These are phyloP conservation scores for Amphiprion clarkii DNA, from an alignment of 2,797 vertebrate genomes.

Conservation along the genomic window DNA sequence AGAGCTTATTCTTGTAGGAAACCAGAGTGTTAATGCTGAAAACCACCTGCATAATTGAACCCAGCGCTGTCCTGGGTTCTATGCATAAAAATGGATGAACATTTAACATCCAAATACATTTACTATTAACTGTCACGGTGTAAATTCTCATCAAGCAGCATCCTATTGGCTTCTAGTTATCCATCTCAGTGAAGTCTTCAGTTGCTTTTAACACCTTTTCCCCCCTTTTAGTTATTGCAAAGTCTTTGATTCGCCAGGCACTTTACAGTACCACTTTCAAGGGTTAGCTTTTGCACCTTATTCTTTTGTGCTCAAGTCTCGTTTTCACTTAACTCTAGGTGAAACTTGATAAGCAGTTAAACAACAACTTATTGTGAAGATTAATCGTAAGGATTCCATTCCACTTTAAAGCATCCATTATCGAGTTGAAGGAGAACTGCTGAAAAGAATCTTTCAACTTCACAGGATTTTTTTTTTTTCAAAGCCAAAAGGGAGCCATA, in stretches of 20 bases:
- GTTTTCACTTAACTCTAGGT: background rate
- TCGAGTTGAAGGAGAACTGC: background rate
- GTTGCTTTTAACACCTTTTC: conserved; percentile 20
- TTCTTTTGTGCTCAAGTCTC: conserved; percentile 11
- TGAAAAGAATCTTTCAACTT: conserved; percentile 23
- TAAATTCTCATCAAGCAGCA: conserved; percentile 9
- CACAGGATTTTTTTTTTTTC: conserved; percentile 14
- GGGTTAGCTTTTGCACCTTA: conserved; percentile 29
- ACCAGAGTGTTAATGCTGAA: conserved; percentile 8
- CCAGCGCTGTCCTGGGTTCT: background rate
- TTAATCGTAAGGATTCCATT: conserved; percentile 1
- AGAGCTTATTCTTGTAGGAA: conserved; percentile 18
- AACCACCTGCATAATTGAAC: conserved; percentile 29
- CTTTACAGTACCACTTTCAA: conserved; percentile 23
- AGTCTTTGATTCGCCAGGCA: conserved; percentile 12
- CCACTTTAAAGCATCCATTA: background rate
- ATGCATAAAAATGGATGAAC: background rate
- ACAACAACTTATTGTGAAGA: background rate
- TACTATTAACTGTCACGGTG: background rate
- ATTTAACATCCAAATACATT: conserved; percentile 22
- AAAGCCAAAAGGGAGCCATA: conserved; percentile 26
- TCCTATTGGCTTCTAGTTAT: conserved; percentile 4
- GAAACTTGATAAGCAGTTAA: background rate
- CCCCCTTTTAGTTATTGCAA: background rate
- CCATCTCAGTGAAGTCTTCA: conserved; percentile 15